Base-by-base conservation (phyloP, 2,888 invertebrate species). In the Erebia aethiops region DNA sequence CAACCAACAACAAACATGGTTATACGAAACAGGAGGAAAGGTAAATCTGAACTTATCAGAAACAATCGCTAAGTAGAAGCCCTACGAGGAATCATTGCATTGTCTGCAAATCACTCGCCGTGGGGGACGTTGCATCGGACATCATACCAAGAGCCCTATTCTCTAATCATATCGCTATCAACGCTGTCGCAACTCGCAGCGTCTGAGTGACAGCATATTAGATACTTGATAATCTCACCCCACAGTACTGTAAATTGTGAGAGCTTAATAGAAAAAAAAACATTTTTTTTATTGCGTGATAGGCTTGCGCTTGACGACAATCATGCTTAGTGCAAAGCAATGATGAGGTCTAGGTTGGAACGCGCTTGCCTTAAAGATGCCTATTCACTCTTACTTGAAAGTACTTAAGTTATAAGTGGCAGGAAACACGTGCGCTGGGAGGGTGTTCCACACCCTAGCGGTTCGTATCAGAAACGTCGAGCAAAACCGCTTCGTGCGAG, bases 101-200 rank as follows among this genome's bases (percentile, higher is more conserved):
- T 67, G 63, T 67, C 63, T 51, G 71, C 69, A 74, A 64, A 57
- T 69, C 72, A 72, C 46, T 72, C 69, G 57, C 72, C 67, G 67
- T 72, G 67, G 67, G 72, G 62, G 54, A 70, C 69, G 16, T 68
- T 61, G 16, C 73, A 71, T 66, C 68, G 61, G 41, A 57, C 70
- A 71, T 72, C 68, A 72, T 64, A 72, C 70, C 70, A 72, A 54
- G 21, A 21, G 18, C 7, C 62, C 8, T 62, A 62, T 62, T 62
- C 62, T 46, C 7, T 14, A 14, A 62, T 14, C n/a, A 43, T 11
- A 16, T 41, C n/a, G 41, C 21, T 49, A 8, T 14, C 62, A 62
- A 21, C 49, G 62, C 18, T 62, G 49, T 62, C 14, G 13, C 61
- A 46, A 2, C 13, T 62, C 14, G 13, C 61, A 46, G 8, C 13